Base-by-base conservation (phyloP, 2,888 invertebrate genomes). In the Philonicus albiceps region DNA sequence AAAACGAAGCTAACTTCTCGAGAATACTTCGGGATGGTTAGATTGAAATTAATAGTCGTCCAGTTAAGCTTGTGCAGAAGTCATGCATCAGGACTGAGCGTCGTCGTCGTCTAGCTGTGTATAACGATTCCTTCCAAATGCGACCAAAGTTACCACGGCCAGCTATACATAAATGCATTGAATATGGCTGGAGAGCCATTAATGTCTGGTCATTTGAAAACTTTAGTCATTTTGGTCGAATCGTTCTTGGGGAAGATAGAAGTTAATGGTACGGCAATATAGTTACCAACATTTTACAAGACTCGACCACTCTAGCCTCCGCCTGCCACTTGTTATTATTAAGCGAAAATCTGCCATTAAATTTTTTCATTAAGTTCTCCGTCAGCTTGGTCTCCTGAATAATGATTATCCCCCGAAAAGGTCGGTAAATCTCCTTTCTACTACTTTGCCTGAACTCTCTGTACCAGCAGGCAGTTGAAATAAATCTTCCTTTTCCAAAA, bases 121-220 rank as follows among this genome's bases (percentile, higher is more conserved):
- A 49, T 78, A 78, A 78, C 30, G 49, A 78, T 78, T 78, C 78
- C 78, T 78, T 78, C 16, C 78, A 49, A 78, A 78, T 78, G 78
- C 30, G 49, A 49, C 78, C 78, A 11, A 30, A 49, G 49, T 78
- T 27, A 30, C 49, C 78, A 43, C 30, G 43, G 22, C 78, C 49
- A 22, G 64, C 64, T 22, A 64, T 22, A 78, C 49, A 78, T 30
- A 49, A 78, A 22, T 49, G 49, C 78, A 78, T 27, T 49, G 78
- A 27, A 43, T 43, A 30, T 78, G 30, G 37, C 78, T 30, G 49
- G 49, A 78, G 78, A 49, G 49, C 78, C 78, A 78, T 78, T 78
- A 78, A 78, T 53, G 78, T 78, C 78, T 78, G 78, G 78, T 78
- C 78, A 78, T 78, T 78, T 78, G 78, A 78, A 78, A 78, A 78